phyloP scores from a whole-genome alignment of 37 sponge, comb jelly and placozoan genomes.

The Spongia lamella region DNA sequence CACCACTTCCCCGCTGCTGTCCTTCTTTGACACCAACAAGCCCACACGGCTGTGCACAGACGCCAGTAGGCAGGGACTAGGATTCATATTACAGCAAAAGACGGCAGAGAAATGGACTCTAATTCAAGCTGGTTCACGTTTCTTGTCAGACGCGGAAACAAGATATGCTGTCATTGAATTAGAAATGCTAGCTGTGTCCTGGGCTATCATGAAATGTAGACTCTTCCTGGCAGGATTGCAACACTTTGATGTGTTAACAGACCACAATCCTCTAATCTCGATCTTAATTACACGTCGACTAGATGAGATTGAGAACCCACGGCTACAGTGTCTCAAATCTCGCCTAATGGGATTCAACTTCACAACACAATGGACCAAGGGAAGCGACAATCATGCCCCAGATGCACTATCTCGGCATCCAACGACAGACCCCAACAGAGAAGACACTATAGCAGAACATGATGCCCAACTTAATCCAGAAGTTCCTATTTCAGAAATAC shows the following conservation, averaged over 20 bases:
- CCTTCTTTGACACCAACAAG: too few species aligned
- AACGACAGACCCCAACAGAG: not conserved
- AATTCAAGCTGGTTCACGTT: too few species aligned
- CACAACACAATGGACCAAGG: constrained; percentile 7
- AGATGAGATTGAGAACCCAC: constrained; percentile 20
- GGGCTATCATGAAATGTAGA: too few species aligned
- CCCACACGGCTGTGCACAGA: too few species aligned
- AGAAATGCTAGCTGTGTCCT: too few species aligned
- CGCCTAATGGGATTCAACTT: constrained; percentile 2
- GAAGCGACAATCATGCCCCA: not conserved
- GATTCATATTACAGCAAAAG: too few species aligned
- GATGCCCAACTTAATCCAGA: too few species aligned
- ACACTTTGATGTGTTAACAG: not conserved
- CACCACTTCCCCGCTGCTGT: too few species aligned
- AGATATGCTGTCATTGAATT: constrained; percentile 26
- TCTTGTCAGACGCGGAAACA: too few species aligned
- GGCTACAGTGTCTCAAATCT: constrained; percentile 6
- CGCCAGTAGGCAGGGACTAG: too few species aligned
- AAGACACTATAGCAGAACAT: not conserved
- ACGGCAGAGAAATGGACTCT: too few species aligned
- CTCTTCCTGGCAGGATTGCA: constrained; percentile 6
- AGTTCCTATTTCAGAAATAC: too few species aligned
- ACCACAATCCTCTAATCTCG: constrained; percentile 15
- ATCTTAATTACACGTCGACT: constrained; percentile 8
- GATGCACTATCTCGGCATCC: not conserved